Evolutionary conservation across 1,140 invertebrate species (phyloP).

Genomic region (Euura lappo): DNA sequence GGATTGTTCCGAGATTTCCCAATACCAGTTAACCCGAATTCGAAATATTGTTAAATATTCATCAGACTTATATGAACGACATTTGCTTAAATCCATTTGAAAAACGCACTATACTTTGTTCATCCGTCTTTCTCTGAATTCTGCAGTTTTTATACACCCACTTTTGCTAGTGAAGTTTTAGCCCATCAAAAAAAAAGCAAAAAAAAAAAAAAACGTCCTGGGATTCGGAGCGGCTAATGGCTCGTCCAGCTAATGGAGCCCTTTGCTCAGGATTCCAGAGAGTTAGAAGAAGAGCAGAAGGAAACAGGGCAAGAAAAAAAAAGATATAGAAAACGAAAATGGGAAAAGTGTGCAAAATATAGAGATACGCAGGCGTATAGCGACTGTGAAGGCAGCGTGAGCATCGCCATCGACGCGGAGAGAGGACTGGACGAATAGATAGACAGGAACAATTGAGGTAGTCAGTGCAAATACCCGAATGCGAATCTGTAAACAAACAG

Average conservation of each 20-base stretch:
- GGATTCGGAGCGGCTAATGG: conserved; percentile 2
- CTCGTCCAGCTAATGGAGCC: background rate
- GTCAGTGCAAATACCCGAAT: background rate
- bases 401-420: background rate
- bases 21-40: background rate
- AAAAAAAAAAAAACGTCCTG: background rate
- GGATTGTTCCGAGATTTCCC: conserved; percentile 31
- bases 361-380: background rate
- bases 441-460: background rate
- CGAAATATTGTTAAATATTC: background rate
- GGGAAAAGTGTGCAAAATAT: background rate
- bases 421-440: background rate
- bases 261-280: background rate
- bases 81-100: background rate
- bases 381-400: too few relatives aligned
- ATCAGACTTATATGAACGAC: background rate
- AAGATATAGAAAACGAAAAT: background rate
- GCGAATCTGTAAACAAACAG: background rate
- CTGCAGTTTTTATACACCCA: background rate
- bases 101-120: background rate
- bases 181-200: background rate
- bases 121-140: background rate
- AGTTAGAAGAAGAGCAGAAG: background rate
- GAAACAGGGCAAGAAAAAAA: background rate
- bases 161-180: background rate